Base-by-base conservation (phyloP, 2,888 invertebrate species). In the Amphipyra berbera region DNA sequence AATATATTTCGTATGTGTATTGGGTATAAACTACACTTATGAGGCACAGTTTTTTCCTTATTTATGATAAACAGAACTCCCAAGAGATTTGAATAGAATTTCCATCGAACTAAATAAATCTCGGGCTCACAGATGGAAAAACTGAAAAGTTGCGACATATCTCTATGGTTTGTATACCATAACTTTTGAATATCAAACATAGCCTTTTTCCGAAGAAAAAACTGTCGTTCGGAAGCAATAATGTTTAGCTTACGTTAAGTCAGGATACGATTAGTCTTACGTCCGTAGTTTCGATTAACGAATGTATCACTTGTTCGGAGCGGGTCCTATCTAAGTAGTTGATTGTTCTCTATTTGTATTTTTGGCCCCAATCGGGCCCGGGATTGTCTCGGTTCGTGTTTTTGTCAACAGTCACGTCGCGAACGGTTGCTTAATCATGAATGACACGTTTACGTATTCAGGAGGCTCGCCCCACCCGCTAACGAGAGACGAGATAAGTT, bases 401-500 rank as follows among this genome's bases (percentile, higher is more conserved):
- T 90, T 90, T 88, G 90, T 90, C 89, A 90, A 89, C 88, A 90
- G 88, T 90, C 90, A 90, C 90, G 90, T 89, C 79, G 79, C 82
- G 83, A 85, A 84, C 86, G 86, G 87, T 90, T 89, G 90, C 88
- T 90, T 93, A 90, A 91, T 92, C 90, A 90, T 91, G 92, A 93
- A 91, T 92, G 91, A 90, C 90, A 85, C 86, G 90, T 87, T 94
- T 94, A 90, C 87, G 93, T 93, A 94, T 94, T 94, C 94, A 92
- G 87, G 79, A 85, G 88, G 88, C 89, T 89, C 87, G 83, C 87
- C 83, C 87, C 83, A 85, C 84, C 87, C 84, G 88, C 91, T 94
- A 94, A 94, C 93, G 91, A 94, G 93, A 88, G 89, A 89, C 92
- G 89, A 90, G 93, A 93, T 93, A 92, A 93, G 91, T 93, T 92